These are phyloP conservation scores for Oreortyx pictus DNA, from an alignment of 2,797 vertebrate species.

Conservation along the genomic window DNA sequence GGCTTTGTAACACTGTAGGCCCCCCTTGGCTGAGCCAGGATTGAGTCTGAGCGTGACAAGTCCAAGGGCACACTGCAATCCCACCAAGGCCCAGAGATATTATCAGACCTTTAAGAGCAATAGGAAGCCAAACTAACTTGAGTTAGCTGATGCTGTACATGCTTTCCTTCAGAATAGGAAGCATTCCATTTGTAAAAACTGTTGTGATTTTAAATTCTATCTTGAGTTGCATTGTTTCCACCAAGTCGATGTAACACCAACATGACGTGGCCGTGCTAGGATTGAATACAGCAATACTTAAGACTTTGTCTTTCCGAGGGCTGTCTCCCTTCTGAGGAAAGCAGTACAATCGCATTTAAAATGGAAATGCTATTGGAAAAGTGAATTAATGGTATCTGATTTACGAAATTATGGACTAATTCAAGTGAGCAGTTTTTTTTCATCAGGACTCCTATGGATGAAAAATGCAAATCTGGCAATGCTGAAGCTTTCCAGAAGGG, in stretches of 20 bases:
- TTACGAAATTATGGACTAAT: background rate
- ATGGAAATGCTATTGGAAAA: background rate
- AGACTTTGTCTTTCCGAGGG: background rate
- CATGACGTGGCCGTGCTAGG: background rate
- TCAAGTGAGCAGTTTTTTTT: background rate
- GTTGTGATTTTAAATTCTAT: background rate
- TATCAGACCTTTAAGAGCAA: background rate
- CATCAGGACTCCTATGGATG: background rate
- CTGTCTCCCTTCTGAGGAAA: background rate
- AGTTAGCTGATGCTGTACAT: background rate
- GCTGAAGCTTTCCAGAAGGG: conserved; percentile 13
- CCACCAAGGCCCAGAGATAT: background rate
- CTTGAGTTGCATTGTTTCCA: background rate
- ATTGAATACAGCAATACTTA: background rate
- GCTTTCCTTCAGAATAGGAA: background rate
- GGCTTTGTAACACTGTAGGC: background rate
- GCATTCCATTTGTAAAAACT: background rate
- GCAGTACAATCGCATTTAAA: background rate
- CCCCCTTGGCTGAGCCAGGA: background rate
- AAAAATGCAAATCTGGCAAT: conserved; percentile 9
- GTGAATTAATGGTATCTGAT: background rate
- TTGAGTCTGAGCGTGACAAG: background rate
- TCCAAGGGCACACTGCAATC: background rate
- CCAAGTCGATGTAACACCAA: rapidly evolving
- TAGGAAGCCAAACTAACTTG: background rate